Percentiles rank a stretch among this genome's conserved stretches.
phyloP scores from a whole-genome alignment of 2,888 invertebrate genomes.

The Nemoura dubitans region DNA sequence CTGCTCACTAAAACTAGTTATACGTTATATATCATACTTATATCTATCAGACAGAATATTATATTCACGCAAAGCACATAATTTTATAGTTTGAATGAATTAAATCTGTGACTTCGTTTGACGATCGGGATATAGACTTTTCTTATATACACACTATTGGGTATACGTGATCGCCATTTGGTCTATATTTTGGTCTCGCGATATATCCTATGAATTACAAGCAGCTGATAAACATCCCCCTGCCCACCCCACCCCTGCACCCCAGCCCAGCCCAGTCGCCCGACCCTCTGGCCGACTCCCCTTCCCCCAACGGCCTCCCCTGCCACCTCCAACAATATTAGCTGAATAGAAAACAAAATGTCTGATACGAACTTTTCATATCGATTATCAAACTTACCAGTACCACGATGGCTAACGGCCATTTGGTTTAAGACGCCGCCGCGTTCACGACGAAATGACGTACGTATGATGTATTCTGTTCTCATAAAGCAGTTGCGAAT shows the following conservation, averaged over 20 bases:
- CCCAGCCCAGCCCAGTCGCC: too few relatives aligned
- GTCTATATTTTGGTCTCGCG: not conserved
- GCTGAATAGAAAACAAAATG: not conserved
- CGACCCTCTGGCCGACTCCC: not conserved
- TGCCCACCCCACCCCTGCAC: too few relatives aligned
- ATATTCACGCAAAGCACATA: too few relatives aligned
- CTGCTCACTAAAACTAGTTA: too few relatives aligned
- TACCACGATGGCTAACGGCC: not conserved
- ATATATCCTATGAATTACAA: not conserved
- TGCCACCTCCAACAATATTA: not conserved
- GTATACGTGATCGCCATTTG: not conserved
- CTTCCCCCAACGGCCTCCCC: not conserved
- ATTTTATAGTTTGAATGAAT: too few relatives aligned
- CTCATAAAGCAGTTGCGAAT: too few relatives aligned
- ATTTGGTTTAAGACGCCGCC: too few relatives aligned
- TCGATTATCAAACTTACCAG: not conserved
- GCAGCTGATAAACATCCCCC: conserved; percentile 12
- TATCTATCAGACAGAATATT: too few relatives aligned
- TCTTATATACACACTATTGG: not conserved
- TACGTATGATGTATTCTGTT: too few relatives aligned
- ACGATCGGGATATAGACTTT: not conserved
- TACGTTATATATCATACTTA: too few relatives aligned
- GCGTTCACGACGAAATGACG: too few relatives aligned
- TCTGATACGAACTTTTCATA: not conserved
- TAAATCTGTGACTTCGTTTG: too few relatives aligned